Percentiles rank a stretch among this genome's conserved stretches.
phyloP scores from a whole-genome alignment of 2,888 invertebrate species.

The Lamproptera curius region DNA sequence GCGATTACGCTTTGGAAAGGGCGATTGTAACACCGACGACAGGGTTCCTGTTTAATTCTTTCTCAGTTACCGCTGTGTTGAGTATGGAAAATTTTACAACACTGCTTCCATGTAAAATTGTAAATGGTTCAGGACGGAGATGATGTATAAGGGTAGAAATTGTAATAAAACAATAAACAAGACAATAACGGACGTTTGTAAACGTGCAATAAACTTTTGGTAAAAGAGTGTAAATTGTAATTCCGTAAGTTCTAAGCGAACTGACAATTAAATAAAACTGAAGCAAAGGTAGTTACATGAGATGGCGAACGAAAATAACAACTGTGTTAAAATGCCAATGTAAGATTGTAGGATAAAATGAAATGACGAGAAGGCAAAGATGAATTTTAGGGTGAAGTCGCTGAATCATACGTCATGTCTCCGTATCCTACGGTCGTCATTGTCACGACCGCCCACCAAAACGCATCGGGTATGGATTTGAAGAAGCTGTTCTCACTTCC shows the following conservation, averaged over 20 bases:
- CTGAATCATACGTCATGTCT: slow-evolving; percentile 97
- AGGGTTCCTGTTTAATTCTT: slow-evolving; percentile 30
- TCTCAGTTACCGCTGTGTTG: slow-evolving; percentile 15
- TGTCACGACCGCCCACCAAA: slow-evolving; percentile 99
- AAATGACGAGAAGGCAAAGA: slow-evolving; percentile 65
- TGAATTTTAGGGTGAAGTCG: slow-evolving; percentile 66
- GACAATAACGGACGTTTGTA: slow-evolving; percentile 39
- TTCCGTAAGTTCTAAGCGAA: slow-evolving; percentile 61
- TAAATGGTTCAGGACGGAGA: slow-evolving; percentile 47
- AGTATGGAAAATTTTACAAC: slow-evolving; percentile 47
- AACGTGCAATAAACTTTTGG: slow-evolving; percentile 55
- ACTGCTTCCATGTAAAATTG: slow-evolving; percentile 69
- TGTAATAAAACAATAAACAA: slow-evolving; percentile 44
- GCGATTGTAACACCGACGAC: slow-evolving; percentile 71
- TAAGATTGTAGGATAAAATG: slow-evolving; percentile 58
- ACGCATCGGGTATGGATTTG: slow-evolving; percentile 99
- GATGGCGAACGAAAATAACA: slow-evolving; percentile 59
- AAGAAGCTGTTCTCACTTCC: slow-evolving; percentile 99
- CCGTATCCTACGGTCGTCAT: slow-evolving; percentile 99
- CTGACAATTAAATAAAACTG: slow-evolving; percentile 56
- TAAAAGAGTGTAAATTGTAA: slow-evolving; percentile 46
- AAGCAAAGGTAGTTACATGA: slow-evolving; percentile 64
- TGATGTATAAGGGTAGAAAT: slow-evolving; percentile 41
- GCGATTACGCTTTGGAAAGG: slow-evolving; percentile 63
- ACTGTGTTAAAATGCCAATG: slow-evolving; percentile 61